Evolutionary conservation across 2,113 vertebrate species (phyloP).

Genomic region (Etheostoma spectabile): DNA sequence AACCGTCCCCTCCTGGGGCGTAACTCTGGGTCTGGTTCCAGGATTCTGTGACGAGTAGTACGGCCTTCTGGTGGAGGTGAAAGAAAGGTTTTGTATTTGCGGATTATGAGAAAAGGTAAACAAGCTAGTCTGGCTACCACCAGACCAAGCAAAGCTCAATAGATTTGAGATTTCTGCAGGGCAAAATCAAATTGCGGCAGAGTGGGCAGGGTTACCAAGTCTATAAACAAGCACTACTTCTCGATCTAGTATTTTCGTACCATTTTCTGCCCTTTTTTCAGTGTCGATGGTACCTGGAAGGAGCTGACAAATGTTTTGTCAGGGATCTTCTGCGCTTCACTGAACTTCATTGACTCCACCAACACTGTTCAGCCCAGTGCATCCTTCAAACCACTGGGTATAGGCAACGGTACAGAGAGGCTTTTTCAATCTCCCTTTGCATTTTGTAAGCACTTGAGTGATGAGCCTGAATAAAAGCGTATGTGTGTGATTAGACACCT

Average conservation of each 20-base stretch:
- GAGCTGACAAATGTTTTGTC: conserved; percentile 97
- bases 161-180: too few relatives aligned
- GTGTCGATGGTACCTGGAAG: conserved; percentile 95
- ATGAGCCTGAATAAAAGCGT: neutral
- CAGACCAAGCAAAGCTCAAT: too few relatives aligned
- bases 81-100: neutral
- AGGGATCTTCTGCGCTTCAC: conserved; percentile 97
- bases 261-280: conserved; percentile 66
- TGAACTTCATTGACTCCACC: conserved; percentile 98
- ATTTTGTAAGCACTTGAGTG: neutral
- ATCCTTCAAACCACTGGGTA: conserved; percentile 96
- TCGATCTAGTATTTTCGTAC: neutral
- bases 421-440: conserved; percentile 3
- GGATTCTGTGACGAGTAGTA: conserved; percentile 93
- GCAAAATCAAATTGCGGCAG: too few relatives aligned
- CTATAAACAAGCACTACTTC: neutral
- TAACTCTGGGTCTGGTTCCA: conserved; percentile 98
- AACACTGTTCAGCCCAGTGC: conserved; percentile 96
- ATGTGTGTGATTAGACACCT: conserved; percentile 1
- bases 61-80: conserved; percentile 1
- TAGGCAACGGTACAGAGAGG: conserved; percentile 88
- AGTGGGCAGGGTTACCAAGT: too few relatives aligned
- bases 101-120: neutral
- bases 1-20: conserved; percentile 88
- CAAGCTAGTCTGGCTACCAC: too few relatives aligned